Percentiles rank a stretch among this genome's conserved stretches.
Evolutionary conservation across 2,113 vertebrate species (phyloP).

Genomic region (Gavia stellata): DNA sequence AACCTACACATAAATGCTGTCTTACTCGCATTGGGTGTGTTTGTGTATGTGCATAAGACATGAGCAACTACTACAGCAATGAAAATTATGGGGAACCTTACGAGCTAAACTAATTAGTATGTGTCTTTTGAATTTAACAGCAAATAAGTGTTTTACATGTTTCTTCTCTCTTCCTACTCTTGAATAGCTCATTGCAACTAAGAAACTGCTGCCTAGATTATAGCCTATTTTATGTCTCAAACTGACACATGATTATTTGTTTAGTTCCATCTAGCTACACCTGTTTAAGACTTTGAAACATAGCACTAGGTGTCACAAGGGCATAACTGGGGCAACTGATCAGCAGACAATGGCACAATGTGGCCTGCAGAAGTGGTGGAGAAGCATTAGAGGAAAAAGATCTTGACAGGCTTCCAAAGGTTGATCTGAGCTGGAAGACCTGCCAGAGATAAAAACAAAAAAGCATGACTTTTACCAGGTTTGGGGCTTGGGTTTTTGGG

Average conservation of each 20-base stretch:
- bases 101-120: slow-evolving; percentile 57
- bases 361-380: background rate
- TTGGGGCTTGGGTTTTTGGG: background rate
- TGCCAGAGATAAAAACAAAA: background rate
- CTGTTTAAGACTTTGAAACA: background rate
- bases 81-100: slow-evolving; percentile 30
- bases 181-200: background rate
- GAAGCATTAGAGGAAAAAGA: background rate
- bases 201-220: background rate
- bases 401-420: background rate
- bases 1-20: slow-evolving; percentile 72
- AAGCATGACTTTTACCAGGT: background rate
- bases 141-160: background rate
- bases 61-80: slow-evolving; percentile 12
- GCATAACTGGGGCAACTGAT: background rate
- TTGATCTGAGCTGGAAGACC: background rate
- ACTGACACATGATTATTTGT: background rate
- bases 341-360: background rate
- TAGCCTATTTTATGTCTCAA: background rate
- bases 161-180: background rate
- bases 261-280: background rate
- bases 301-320: background rate
- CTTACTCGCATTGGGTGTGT: slow-evolving; percentile 47
- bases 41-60: background rate
- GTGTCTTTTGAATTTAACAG: background rate